phyloP scores from a whole-genome alignment of 2,113 vertebrate species.

The Pardalotus punctatus region DNA sequence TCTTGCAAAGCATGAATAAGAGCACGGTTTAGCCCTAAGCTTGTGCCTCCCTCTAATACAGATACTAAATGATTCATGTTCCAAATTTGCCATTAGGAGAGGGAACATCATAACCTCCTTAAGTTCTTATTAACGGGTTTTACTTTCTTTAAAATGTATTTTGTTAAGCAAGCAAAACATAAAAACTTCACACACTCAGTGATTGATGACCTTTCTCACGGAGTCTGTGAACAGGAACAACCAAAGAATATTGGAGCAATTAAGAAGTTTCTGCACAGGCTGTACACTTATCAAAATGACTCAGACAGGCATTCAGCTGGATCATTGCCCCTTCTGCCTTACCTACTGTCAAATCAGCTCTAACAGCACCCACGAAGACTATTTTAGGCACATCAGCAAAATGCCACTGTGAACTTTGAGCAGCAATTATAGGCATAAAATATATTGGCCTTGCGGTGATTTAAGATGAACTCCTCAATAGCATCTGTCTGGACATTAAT shows the following conservation, averaged over 20 bases:
- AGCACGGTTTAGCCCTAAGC: background rate
- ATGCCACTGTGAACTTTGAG: conserved; percentile 73
- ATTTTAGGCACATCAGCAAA: conserved; percentile 71
- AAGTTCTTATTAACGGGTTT: conserved; percentile 10
- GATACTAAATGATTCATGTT: background rate
- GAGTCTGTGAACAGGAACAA: conserved; percentile 52
- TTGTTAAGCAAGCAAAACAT: conserved; percentile 70
- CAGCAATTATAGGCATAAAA: conserved; percentile 65
- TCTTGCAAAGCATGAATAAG: background rate
- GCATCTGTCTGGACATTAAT: background rate
- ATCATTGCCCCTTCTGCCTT: conserved; percentile 58
- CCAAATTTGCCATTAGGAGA: background rate
- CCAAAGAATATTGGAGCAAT: conserved; percentile 66
- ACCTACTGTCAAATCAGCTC: conserved; percentile 53
- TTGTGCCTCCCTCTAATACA: background rate
- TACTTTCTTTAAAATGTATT: conserved; percentile 34
- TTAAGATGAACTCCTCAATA: background rate
- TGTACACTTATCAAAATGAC: conserved; percentile 65
- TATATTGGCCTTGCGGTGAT: conserved; percentile 17
- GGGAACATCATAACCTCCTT: background rate
- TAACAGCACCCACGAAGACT: conserved; percentile 48
- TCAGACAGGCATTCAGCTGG: conserved; percentile 61
- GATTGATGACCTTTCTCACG: conserved; percentile 75
- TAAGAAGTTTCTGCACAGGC: conserved; percentile 58
- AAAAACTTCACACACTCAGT: background rate